A percentile compares a stretch with the other conserved stretches of the same genome.
phyloP scores from a whole-genome alignment of 2,113 vertebrate genomes.

The Muscicapa adusta region DNA sequence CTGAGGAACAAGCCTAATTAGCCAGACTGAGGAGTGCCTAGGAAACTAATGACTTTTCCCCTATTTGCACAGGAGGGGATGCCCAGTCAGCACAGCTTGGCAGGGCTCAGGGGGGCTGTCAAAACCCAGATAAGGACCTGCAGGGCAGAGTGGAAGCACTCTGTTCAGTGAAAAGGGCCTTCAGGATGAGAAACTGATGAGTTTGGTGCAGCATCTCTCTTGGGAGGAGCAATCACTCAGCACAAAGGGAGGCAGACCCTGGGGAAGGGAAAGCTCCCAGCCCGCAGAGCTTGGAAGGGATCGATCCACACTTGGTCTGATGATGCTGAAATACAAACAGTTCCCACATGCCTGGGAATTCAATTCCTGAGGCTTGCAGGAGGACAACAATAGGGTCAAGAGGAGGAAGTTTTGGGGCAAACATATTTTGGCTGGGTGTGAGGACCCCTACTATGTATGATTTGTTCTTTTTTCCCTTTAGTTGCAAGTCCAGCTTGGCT shows the following conservation, averaged over 20 bases:
- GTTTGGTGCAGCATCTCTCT: rapidly evolving
- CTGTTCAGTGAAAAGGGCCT: neutral
- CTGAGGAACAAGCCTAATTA: neutral
- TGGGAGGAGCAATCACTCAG: no score
- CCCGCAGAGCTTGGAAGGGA: rapidly evolving
- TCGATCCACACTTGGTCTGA: neutral
- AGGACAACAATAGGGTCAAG: neutral
- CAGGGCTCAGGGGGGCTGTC: neutral
- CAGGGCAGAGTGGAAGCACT: neutral
- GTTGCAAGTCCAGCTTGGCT: constrained; percentile 14
- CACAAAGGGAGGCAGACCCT: neutral
- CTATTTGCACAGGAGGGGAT: neutral
- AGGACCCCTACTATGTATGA: neutral
- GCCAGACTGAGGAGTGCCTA: neutral
- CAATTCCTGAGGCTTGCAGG: neutral
- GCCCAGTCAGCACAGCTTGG: neutral
- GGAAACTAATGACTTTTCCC: neutral
- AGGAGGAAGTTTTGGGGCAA: neutral
- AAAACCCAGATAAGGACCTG: neutral
- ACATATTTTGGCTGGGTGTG: neutral
- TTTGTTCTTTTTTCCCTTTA: neutral
- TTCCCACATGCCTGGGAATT: neutral
- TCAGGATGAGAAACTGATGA: neutral
- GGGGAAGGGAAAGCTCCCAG: neutral
- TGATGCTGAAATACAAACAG: neutral